Percentiles rank a stretch among this genome's conserved stretches.
Conservation (phyloP, 2,888 invertebrate genomes). For the Polyploca ridens region DNA sequence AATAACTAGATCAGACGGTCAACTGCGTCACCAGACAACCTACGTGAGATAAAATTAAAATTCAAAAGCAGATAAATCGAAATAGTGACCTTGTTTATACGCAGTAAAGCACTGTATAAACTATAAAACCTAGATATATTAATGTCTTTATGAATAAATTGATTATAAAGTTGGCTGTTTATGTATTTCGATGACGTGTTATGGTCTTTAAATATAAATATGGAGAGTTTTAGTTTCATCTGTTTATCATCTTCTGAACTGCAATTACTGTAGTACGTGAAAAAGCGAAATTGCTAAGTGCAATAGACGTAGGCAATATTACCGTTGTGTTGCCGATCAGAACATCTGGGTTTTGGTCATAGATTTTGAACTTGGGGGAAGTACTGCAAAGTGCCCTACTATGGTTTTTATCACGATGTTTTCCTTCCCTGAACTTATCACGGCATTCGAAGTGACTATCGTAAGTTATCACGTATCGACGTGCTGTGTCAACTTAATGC, state of each 20-base stretch:
- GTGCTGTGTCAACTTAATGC: too few relatives aligned
- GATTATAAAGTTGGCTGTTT: background rate
- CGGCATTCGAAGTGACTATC: too few relatives aligned
- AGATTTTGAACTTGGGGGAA: too few relatives aligned
- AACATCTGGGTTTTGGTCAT: too few relatives aligned
- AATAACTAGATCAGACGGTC: constrained; percentile 49
- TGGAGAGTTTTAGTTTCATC: background rate
- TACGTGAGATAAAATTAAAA: constrained; percentile 1
- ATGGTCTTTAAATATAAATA: background rate
- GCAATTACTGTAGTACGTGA: too few relatives aligned
- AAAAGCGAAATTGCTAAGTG: too few relatives aligned
- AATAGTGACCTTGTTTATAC: constrained; percentile 6
- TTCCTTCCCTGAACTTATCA: too few relatives aligned
- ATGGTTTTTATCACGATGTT: too few relatives aligned
- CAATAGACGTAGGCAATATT: too few relatives aligned
- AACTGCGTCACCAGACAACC: constrained; percentile 37
- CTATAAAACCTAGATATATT: background rate
- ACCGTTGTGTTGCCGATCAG: too few relatives aligned
- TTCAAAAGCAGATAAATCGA: constrained; percentile 1
- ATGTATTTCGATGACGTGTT: background rate
- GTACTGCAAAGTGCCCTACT: too few relatives aligned
- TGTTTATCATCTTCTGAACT: background rate
- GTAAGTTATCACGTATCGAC: too few relatives aligned
- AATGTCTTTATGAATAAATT: background rate
- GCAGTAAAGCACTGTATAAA: background rate